Evolutionary conservation across 1,140 invertebrate genomes (phyloP).

Genomic region (Lanistes nyassanus): DNA sequence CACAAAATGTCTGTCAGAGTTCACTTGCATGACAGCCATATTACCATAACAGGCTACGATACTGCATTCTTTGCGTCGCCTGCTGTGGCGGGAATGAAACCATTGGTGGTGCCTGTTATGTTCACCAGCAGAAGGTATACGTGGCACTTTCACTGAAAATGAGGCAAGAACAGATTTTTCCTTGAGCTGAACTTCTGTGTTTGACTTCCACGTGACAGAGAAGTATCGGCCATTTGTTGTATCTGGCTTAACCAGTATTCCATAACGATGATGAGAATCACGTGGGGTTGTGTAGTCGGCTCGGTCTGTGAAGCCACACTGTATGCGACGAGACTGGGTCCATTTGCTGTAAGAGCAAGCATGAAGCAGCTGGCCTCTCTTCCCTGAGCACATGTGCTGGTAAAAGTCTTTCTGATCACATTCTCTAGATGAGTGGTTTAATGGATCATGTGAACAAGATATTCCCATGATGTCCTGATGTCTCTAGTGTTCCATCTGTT

Average conservation of each 20-base stretch:
- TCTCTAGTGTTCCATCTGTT: not conserved
- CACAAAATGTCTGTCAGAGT: slow-evolving; percentile 41
- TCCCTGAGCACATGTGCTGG: slow-evolving; percentile 19
- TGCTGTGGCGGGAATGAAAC: slow-evolving; percentile 35
- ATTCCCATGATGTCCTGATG: not conserved
- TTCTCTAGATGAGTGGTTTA: not conserved
- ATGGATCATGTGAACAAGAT: slow-evolving; percentile 8
- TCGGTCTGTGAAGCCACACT: slow-evolving; percentile 47
- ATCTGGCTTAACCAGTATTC: slow-evolving; percentile 49
- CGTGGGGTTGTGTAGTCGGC: slow-evolving; percentile 46
- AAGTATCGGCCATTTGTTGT: slow-evolving; percentile 44
- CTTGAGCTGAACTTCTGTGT: slow-evolving; percentile 36
- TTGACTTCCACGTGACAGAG: slow-evolving; percentile 37
- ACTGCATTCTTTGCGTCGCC: slow-evolving; percentile 40
- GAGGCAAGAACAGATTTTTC: slow-evolving; percentile 38
- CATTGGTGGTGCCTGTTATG: slow-evolving; percentile 26
- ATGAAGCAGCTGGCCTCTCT: slow-evolving; percentile 30
- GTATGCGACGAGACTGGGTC: slow-evolving; percentile 37
- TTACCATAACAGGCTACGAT: slow-evolving; percentile 41
- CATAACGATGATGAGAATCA: slow-evolving; percentile 41
- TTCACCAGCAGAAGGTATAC: slow-evolving; percentile 30
- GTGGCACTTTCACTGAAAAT: slow-evolving; percentile 36
- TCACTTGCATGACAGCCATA: slow-evolving; percentile 46
- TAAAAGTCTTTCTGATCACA: slow-evolving; percentile 19
- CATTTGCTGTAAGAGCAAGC: slow-evolving; percentile 47